Base-by-base conservation (phyloP, 2,888 invertebrate species). In the Agonopterix alstromeriana region DNA sequence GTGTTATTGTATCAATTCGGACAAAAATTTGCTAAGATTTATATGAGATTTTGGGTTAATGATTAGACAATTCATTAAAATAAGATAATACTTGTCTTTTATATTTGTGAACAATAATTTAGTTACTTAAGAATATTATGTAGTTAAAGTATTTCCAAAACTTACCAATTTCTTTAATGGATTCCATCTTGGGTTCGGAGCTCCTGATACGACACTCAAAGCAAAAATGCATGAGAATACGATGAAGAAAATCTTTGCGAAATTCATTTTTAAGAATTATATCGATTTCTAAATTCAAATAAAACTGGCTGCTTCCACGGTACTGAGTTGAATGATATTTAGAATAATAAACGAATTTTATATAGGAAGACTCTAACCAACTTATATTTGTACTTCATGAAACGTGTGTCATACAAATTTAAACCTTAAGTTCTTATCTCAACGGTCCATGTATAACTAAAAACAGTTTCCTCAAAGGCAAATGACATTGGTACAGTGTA, bases 101-200 rank as follows among this genome's bases (percentile, higher is more conserved):
- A 17, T 17, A 17, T 17, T 17, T 17, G 17, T 17, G 17, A 17
- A 17, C 17, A 17, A 4, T 0, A 17, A 17, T 17, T 17, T 17
- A 3, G 2, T 17, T 17, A 14, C 14, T 14, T 2, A 17, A 17
- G 4, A 2, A 17, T 17, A 3, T 17, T 3, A n/a, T n/a, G n/a
- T n/a, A n/a, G n/a, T n/a, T n/a, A n/a, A n/a, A n/a, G n/a, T 36
- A 10, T 2, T 9, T 9, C 3, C 8, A 38, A n/a, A 38, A 41
- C 73, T 78, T 61, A 80, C 80, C 63, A 80, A 58, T 68, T 71
- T 79, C 57, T 78, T 79, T 48, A 77, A 77, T 5, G 71, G 48
- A 46, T 72, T 79, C 42, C 42, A 42, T 77, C 77, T 77, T 0
- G 79, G 78, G 35, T 67, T 64, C 1, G 74, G 77, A 8, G 73